Conservation (phyloP, 1,140 invertebrate species). For the Helicorthomorpha holstii region DNA sequence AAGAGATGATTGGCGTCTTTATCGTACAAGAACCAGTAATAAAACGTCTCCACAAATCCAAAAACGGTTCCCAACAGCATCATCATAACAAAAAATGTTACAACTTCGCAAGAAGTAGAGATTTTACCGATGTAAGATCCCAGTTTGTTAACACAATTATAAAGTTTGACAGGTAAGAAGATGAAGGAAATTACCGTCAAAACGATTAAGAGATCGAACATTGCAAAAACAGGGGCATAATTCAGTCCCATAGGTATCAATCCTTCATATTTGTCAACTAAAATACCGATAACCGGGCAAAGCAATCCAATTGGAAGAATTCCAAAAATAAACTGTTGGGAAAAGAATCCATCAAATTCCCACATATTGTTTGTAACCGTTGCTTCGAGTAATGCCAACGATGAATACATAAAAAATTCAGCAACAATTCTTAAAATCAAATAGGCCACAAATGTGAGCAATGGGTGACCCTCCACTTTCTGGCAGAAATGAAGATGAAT, state of each 20-base stretch:
- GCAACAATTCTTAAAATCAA: conserved; percentile 43
- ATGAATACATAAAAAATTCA: conserved; percentile 55
- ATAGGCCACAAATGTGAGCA: conserved; percentile 50
- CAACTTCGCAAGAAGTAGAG: background rate
- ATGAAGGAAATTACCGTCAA: background rate
- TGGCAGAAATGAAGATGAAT: background rate
- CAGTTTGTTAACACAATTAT: background rate
- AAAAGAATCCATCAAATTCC: conserved; percentile 60
- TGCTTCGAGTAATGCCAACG: conserved; percentile 47
- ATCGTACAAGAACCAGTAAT: conserved; percentile 71
- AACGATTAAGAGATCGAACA: conserved; percentile 3
- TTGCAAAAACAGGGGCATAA: conserved; percentile 1
- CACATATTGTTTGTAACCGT: conserved; percentile 60
- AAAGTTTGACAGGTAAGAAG: background rate
- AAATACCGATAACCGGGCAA: conserved; percentile 1
- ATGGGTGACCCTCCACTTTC: conserved; percentile 32
- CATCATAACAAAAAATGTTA: background rate
- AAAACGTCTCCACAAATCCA: conserved; percentile 70
- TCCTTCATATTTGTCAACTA: background rate
- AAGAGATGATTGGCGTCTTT: conserved; percentile 55
- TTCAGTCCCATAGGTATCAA: background rate
- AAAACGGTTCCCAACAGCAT: conserved; percentile 42
- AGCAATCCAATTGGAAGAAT: conserved; percentile 43
- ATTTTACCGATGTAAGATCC: background rate
- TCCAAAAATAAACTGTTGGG: conserved; percentile 56